Evolutionary conservation across 2,888 invertebrate species (phyloP), one percentile per base, ranked within the genome.

Genomic region (Pollenia amentaria): DNA sequence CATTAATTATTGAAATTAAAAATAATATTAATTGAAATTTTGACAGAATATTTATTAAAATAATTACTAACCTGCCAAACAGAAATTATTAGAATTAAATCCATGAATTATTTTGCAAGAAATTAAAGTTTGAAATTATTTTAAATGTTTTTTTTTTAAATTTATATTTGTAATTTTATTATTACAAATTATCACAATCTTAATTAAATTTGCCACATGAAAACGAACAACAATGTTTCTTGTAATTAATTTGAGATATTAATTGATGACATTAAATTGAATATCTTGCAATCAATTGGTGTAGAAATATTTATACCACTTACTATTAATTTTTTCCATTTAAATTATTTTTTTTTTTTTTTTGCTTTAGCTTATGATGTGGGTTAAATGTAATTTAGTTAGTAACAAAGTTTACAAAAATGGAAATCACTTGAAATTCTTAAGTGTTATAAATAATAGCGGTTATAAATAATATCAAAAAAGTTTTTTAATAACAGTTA

Each of bases 41-140:
- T 51, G 51, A 76, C 51, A 64, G 53, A 42, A 76, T 76, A 76
- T 64, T 64, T 64, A 51, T 76, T 76, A 55, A 62, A 2, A 16
- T 18, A 62, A 40, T 51, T 40, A 40, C 38, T n/a, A 21, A 42
- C 4, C 1, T 21, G 42, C 7, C 9, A 42, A 3, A 10, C 7
- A 51, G n/a, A 29, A 6, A n/a, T n/a, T 14, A 62, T 62, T 6
- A 29, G 40, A 38, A 14, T 62, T 62, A 62, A 40, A 62, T 16
- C 4, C 40, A 62, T 40, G 38, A 40, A 62, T 62, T n/a, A 21
- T 62, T 62, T 62, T 2, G 60, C 2, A 62, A 40, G 16, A 62
- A 40, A 62, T 16, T 10, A 9, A 21, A 21, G 12, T 55, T 55
- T 55, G 44, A 51, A 69, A 38, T n/a, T 38, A 11, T 67, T 14